Conservation (phyloP, 2,113 vertebrate species). For the Zosterops pallidus region DNA sequence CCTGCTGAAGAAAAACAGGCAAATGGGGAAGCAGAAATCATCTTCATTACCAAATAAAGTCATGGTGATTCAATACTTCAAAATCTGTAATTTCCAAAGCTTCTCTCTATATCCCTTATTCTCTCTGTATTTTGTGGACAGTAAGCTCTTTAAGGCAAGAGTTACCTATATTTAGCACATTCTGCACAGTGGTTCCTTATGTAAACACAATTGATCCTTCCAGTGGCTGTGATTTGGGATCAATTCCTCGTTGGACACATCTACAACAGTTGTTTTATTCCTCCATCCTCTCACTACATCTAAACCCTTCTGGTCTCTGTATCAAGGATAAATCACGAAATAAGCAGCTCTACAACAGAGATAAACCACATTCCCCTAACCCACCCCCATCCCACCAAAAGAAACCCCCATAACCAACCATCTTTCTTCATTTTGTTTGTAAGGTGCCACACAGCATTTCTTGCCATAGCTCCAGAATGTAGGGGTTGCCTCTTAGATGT, state of each 20-base stretch:
- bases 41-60: background rate
- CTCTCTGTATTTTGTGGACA: background rate
- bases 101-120: background rate
- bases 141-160: background rate
- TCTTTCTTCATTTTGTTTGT: background rate
- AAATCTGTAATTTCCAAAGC: background rate
- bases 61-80: background rate
- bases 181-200: background rate
- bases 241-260: background rate
- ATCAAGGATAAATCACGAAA: background rate
- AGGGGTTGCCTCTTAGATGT: background rate
- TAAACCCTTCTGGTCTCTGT: background rate
- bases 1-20: background rate
- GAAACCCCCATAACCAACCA: background rate
- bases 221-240: background rate
- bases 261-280: background rate
- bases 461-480: background rate
- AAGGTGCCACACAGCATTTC: background rate
- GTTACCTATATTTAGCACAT: constrained; percentile 1
- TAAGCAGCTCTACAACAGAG: background rate
- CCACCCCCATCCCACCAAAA: background rate
- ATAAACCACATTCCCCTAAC: background rate
- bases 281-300: background rate
- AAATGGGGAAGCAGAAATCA: background rate
- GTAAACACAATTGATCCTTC: background rate